phyloP scores from a whole-genome alignment of 2,888 invertebrate genomes.

The Dryococelus australis region DNA sequence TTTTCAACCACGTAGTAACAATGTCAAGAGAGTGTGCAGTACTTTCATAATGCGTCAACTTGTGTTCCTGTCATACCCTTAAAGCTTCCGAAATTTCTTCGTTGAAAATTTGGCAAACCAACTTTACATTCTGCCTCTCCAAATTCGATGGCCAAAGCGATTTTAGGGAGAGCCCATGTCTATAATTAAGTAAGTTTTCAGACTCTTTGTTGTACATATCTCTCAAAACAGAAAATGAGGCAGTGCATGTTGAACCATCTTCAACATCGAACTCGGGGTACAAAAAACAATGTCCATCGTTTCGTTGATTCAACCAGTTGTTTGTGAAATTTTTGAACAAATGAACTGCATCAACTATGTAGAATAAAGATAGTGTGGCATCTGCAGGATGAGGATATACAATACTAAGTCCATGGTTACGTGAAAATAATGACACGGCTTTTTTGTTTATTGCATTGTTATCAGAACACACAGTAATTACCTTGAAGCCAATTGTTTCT shows the following conservation, averaged over 20 bases:
- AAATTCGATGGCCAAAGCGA: not conserved
- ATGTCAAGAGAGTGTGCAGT: not conserved
- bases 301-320: not conserved
- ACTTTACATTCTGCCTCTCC: not conserved
- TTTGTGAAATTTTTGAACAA: not conserved
- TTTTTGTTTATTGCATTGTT: not conserved
- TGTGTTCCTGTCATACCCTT: constrained; percentile 16
- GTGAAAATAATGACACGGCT: not conserved
- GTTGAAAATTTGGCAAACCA: not conserved
- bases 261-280: no score
- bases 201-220: not conserved
- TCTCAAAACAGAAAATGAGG: no score
- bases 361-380: no score
- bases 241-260: no score
- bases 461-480: not conserved
- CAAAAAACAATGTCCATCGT: not conserved
- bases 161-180: not conserved
- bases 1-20: not conserved
- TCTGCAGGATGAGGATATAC: not conserved
- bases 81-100: not conserved
- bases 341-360: not conserved
- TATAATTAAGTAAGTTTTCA: not conserved
- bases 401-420: not conserved
- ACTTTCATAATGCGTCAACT: not conserved
- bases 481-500: not conserved